Base-by-base conservation (phyloP, 2,888 invertebrate genomes). In the Rhamphomyia laevipes region DNA sequence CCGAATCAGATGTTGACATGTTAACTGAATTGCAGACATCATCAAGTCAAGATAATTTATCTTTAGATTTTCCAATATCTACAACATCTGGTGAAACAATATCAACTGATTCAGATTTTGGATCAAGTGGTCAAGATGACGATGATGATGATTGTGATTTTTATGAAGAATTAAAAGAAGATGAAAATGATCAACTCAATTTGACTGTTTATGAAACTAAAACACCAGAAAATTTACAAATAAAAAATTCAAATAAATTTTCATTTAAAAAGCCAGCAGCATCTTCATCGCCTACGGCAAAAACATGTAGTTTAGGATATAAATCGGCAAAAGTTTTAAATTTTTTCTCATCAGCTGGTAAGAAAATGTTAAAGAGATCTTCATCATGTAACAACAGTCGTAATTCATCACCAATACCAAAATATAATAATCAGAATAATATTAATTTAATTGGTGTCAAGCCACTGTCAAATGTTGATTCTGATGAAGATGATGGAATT, bases 271-370 rank as follows among this genome's bases (percentile, higher is more conserved):
- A 42, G 15, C 42, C 42, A 42, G 27, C 42, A 10, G 15, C 21
- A 15, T 12, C 21, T 13, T 16, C n/a, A 11, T 15, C 15, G 4
- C 5, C 13, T 30, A n/a, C 7, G 23, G n/a, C 1, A 35, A 7
- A 30, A 35, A 35, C 10, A 35, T n/a, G 35, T 13, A 35, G 4
- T n/a, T 35, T 35, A n/a, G n/a, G n/a, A 9, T 38, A 17, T 17
- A 16, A 15, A 38, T 16, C 38, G 4, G 47, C 17, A 41, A 41
- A 49, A 60, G 63, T 68, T 3, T 55, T 67, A 23, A 63, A 65
- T 46, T 66, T 67, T 55, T 61, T 67, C 38, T 64, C 65, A n/a
- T 63, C 64, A 47, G 63, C 65, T 9, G 23, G 23, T 15, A 48
- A 51, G 35, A 48, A 51, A 33, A 43, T 48, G 21, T 45, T 48